Base-by-base conservation (phyloP, 2,888 invertebrate genomes). In the Diogma glabrata region DNA sequence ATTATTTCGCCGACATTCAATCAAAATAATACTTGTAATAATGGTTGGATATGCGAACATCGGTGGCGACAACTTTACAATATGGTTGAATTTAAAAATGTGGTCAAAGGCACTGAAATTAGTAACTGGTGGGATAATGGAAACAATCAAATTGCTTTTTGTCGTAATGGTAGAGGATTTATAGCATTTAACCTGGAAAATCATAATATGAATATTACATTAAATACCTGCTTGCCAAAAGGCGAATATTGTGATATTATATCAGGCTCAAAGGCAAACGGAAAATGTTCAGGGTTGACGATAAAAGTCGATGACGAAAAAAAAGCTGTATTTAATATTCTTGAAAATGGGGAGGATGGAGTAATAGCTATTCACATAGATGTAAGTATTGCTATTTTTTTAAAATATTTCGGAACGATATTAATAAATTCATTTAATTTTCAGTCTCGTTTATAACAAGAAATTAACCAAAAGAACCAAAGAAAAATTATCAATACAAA, bases 181-280 rank as follows among this genome's bases (percentile, higher is more conserved):
- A 66, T 86, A 9, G 85, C 81, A 7, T 77, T 87, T 59, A 87
- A 85, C 59, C 75, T 74, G 26, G 82, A 81, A 10, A 6, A 16
- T 12, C n/a, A 36, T 20, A 43, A 30, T 43, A 6, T 48, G 10
- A 36, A 36, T 12, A 10, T 9, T 3, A 14, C n/a, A 14, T 23
- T 49, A 20, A 64, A 77, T 70, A 82, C 79, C 2, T 79, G 79
- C 46, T 72, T 88, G 3, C 81, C 84, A 1, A 68, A 76, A 45
- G 89, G 89, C 3, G 71, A 60, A 1, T 90, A 90, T 65, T 90
- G 89, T 60, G 88, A 90, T 66, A 75, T 89, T 22, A 84, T 87
- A 55, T 79, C 81, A 9, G 87, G 87, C 3, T 57, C 63, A 51
- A 67, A 73, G 56, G 67, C 71, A 59, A 40, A 40, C 22, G 71